Conservation (phyloP, 2,888 invertebrate species). For the Eutolmus rufibarbis region DNA sequence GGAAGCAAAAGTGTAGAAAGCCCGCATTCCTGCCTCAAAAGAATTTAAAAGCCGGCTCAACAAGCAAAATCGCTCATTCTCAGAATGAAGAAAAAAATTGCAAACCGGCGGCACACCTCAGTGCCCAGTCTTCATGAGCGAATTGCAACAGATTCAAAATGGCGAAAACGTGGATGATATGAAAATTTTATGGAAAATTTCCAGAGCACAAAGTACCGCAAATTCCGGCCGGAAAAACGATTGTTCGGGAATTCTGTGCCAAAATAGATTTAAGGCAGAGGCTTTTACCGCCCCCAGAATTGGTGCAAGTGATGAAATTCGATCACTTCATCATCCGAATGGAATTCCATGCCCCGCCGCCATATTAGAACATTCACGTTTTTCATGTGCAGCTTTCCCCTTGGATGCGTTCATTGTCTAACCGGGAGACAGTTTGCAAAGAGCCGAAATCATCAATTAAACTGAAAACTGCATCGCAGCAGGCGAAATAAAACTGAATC, state of each 20-base stretch:
- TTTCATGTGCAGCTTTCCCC: not conserved
- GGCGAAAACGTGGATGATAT: not conserved
- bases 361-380: conserved; percentile 6
- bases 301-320: not conserved
- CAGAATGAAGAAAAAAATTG: not conserved
- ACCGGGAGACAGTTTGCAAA: not conserved
- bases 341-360: conserved; percentile 1
- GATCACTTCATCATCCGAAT: not conserved
- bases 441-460: not conserved
- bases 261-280: not conserved
- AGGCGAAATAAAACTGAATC: not conserved
- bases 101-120: not conserved
- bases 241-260: not conserved
- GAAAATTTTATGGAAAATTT: not conserved
- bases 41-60: not conserved
- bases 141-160: conserved; percentile 17
- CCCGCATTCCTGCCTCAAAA: too few relatives aligned
- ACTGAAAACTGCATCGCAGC: not conserved
- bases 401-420: not conserved
- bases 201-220: not conserved
- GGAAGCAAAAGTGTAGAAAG: not conserved
- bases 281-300: not conserved
- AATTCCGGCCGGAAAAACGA: not conserved
- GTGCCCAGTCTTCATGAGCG: not conserved
- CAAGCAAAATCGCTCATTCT: not conserved